A percentile compares a stretch with the other conserved stretches of the same genome.
phyloP scores from a whole-genome alignment of 2,113 vertebrate genomes.

The Crotalus helleri region DNA sequence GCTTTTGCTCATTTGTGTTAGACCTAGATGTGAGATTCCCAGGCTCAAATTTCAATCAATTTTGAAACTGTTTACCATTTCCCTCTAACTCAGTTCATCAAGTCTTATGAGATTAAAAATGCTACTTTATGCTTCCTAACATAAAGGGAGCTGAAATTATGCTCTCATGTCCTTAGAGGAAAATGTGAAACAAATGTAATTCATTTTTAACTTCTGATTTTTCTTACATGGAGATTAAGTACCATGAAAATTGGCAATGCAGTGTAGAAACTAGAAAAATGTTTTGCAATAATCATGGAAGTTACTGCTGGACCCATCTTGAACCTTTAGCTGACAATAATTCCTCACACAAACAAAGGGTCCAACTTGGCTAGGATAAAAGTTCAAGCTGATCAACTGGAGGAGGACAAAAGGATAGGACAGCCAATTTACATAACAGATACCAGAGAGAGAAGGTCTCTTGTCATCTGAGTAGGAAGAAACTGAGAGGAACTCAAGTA shows the following conservation, averaged over 20 bases:
- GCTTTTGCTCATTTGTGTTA: background rate
- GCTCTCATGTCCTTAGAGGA: background rate
- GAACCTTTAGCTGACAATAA: background rate
- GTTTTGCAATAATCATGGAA: background rate
- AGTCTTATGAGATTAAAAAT: background rate
- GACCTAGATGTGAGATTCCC: background rate
- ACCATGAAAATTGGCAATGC: background rate
- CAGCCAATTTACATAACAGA: background rate
- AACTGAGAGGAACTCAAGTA: slow-evolving; percentile 47
- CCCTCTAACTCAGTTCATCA: background rate
- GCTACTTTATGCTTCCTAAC: background rate
- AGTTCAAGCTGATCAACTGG: background rate
- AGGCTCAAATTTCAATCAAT: background rate
- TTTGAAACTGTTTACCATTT: background rate
- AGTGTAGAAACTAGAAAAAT: background rate
- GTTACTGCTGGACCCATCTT: background rate
- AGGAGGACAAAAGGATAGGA: background rate
- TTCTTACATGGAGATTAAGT: background rate
- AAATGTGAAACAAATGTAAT: background rate
- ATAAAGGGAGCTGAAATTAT: background rate
- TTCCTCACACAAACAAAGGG: background rate
- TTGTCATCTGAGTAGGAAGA: slow-evolving; percentile 49
- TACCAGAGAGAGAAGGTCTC: background rate
- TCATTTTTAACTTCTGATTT: background rate
- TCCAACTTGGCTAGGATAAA: background rate